Evolutionary conservation across 2,888 invertebrate genomes (phyloP).

Genomic region (Isotomurus palustris): DNA sequence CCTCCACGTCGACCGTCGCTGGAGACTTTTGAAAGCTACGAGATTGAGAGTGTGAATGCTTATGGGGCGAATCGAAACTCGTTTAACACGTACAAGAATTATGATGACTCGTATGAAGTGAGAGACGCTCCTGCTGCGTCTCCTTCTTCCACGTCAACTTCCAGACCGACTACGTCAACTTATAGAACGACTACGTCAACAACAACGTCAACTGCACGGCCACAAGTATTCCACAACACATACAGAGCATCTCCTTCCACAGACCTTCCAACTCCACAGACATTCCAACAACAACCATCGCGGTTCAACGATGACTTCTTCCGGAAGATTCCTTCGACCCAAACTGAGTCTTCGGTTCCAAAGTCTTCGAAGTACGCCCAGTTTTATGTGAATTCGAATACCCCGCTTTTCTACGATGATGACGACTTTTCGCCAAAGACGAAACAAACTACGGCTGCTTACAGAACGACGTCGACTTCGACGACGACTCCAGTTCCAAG

Average conservation of each 20-base stretch:
- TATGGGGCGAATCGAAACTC: slow-evolving; percentile 17
- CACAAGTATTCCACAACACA: slow-evolving; percentile 40
- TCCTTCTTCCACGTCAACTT: neutral
- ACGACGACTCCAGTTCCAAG: slow-evolving; percentile 5
- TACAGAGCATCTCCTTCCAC: slow-evolving; percentile 39
- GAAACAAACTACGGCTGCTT: no score
- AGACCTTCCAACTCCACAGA: slow-evolving; percentile 25
- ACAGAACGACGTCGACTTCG: no score
- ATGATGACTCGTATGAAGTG: slow-evolving; percentile 22
- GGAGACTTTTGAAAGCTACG: slow-evolving; percentile 35
- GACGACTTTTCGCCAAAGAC: no score
- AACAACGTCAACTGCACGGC: slow-evolving; percentile 23
- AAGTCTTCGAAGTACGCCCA: slow-evolving; percentile 37
- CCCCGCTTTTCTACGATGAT: no score
- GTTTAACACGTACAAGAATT: slow-evolving; percentile 13
- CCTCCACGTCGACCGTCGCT: slow-evolving; percentile 24
- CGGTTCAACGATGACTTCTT: slow-evolving; percentile 43
- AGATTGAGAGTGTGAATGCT: slow-evolving; percentile 25
- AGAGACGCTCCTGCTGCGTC: slow-evolving; percentile 8
- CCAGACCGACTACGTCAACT: no score
- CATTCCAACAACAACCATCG: slow-evolving; percentile 44
- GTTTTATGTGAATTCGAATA: slow-evolving; percentile 27
- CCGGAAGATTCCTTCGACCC: slow-evolving; percentile 27
- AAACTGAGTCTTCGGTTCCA: slow-evolving; percentile 22
- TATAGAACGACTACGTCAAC: slow-evolving; percentile 14